phyloP scores from a whole-genome alignment of 2,888 invertebrate genomes.

The Temnothorax unifasciatus region DNA sequence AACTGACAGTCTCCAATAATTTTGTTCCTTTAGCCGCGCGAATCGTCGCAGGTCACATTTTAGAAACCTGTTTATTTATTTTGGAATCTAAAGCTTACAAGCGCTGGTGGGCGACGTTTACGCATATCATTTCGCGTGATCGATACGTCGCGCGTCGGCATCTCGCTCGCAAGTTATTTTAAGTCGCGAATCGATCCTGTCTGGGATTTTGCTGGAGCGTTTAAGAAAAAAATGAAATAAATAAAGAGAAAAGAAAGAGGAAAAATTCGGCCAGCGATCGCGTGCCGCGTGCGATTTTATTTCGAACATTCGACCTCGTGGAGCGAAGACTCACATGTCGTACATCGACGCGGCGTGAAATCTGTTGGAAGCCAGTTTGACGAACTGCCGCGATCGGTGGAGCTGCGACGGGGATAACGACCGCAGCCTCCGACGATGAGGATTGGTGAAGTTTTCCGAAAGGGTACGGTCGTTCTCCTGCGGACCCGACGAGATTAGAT shows the following conservation, averaged over 20 bases:
- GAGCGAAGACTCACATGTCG: constrained; percentile 66
- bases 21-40: neutral
- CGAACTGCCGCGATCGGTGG: constrained; percentile 57
- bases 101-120: neutral
- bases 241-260: neutral
- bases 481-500: constrained; percentile 56
- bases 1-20: neutral
- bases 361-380: constrained; percentile 51
- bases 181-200: constrained; percentile 54
- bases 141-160: constrained; percentile 42
- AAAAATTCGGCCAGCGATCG: neutral
- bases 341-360: constrained; percentile 67
- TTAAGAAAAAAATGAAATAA: neutral
- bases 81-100: neutral
- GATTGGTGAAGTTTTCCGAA: constrained; percentile 47
- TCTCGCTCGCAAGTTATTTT: constrained; percentile 49
- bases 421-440: constrained; percentile 70
- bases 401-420: constrained; percentile 72
- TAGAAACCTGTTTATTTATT: neutral
- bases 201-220: constrained; percentile 20
- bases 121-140: constrained; percentile 39
- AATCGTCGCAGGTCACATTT: neutral
- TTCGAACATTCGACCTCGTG: neutral
- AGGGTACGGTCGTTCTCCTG: constrained; percentile 51
- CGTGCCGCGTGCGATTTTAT: constrained; percentile 9